Evolutionary conservation across 2,113 vertebrate species (phyloP), one percentile per base, ranked within the genome.

Genomic region (Campylomormyrus tamandua): DNA sequence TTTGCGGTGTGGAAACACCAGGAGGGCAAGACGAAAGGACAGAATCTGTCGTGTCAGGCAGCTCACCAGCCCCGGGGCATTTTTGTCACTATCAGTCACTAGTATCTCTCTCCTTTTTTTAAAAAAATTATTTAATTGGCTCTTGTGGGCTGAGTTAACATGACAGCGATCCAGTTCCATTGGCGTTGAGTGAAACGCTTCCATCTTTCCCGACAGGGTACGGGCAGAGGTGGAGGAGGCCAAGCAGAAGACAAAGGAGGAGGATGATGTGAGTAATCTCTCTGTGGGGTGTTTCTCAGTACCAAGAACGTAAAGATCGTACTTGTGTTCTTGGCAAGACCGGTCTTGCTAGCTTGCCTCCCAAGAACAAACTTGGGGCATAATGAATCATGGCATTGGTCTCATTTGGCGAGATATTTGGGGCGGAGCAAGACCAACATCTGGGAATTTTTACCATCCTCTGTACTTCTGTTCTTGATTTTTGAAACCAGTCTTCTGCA

Each of bases 241-340:
- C 90, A 98, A 96, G 91, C 96, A 97, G 77, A 98, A 97, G 94
- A 95, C 97, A 53, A 99, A 99, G 93, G 98, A 98, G 19, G 97
- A 99, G 19, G 98, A 99, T 89, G 98, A 99, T 92, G 98, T 99
- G 95, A 95, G 98, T 96, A 7, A n/a, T 48, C 50, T 19, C 70
- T 1, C n/a, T 27, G n/a, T 27, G n/a, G 62, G 62, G 62, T 66
- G 62, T 27, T 66, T 70, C 62, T 70, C 27, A 5, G 3, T 31
- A 70, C 62, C 27, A 31, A 31, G 27, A 70, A 31, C n/a, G 27
- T 27, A 11, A 11, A 13, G 62, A 5, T 31, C n/a, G 10, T 31
- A 31, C 62, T 70, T 70, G 27, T 31, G 62, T 11, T 70, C 62
- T 70, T 70, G 62, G 62, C 62, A 11, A 11, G 62, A 70, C 62